phyloP scores from a whole-genome alignment of 92 coral and sea anemone species.

The Phenganax marumi region DNA sequence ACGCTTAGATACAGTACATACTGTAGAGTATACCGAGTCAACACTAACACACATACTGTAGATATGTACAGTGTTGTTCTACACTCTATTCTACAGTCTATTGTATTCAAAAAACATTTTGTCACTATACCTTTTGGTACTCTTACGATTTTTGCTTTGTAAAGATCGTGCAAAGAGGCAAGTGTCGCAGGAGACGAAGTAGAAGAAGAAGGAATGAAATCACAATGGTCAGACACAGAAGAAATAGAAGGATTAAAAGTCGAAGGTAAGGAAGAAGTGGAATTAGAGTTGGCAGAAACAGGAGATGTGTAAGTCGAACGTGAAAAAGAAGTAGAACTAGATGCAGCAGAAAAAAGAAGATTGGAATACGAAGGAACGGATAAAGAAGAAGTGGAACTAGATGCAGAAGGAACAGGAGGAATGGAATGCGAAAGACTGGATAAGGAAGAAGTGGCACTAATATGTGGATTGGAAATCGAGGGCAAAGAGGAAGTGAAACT shows the following conservation, averaged over 20 bases:
- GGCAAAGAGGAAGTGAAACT: not conserved
- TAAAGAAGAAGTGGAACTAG: not conserved
- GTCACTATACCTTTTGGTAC: slow-evolving; percentile 13
- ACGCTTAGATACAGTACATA: too few species aligned
- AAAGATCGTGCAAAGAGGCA: not conserved
- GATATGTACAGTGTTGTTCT: too few species aligned
- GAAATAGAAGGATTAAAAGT: too few species aligned
- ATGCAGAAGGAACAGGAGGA: not conserved
- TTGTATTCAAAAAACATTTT: too few species aligned
- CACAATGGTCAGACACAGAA: not conserved
- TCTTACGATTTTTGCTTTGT: not conserved
- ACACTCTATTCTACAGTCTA: too few species aligned
- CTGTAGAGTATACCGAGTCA: not conserved
- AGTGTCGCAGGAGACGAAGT: slow-evolving; percentile 3
- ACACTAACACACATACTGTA: not conserved
- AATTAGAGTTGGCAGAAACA: not conserved
- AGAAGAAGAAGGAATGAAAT: not conserved
- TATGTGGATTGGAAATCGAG: not conserved
- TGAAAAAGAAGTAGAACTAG: not conserved
- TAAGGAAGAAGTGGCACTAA: not conserved
- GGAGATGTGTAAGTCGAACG: not conserved
- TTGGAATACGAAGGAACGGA: not conserved
- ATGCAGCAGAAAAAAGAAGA: not conserved
- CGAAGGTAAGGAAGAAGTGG: not conserved
- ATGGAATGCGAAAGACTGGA: not conserved